phyloP scores from a whole-genome alignment of 2,113 vertebrate species.

The Lethenteron reissneri region DNA sequence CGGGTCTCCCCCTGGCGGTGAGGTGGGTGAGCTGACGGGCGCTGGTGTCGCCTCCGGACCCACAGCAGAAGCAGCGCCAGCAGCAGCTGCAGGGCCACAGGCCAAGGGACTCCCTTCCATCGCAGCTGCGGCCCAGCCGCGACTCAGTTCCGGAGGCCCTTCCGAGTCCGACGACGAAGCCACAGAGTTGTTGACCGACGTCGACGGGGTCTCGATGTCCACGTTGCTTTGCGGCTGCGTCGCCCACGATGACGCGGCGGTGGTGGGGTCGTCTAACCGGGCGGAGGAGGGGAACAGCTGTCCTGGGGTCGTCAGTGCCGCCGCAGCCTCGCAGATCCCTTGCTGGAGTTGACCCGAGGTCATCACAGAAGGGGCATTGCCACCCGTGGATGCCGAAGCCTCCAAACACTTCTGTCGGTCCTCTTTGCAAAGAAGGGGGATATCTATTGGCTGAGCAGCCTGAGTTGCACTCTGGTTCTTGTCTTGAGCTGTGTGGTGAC shows the following conservation, averaged over 20 bases:
- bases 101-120: constrained; percentile 39
- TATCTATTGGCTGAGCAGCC: too few species aligned
- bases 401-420: too few species aligned
- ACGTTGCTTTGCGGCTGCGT: constrained; percentile 11
- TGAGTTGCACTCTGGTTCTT: too few species aligned
- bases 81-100: constrained; percentile 25
- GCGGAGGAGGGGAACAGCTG: constrained; percentile 17
- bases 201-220: constrained; percentile 34
- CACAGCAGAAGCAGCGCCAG: constrained; percentile 14
- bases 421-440: too few species aligned
- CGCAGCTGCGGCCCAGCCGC: constrained; percentile 31
- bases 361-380: constrained; percentile 13
- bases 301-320: constrained; percentile 37
- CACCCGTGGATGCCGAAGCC: too few species aligned
- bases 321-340: constrained; percentile 20
- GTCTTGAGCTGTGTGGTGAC: too few species aligned
- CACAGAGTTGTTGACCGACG: constrained; percentile 44
- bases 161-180: constrained; percentile 44
- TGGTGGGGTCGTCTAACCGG: neutral
- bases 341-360: constrained; percentile 10
- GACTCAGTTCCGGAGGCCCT: constrained; percentile 22
- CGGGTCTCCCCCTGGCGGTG: constrained; percentile 8
- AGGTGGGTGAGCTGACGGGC: constrained; percentile 1
- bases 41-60: neutral
- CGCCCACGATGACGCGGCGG: neutral